These are phyloP conservation scores for Leptopilina boulardi DNA, from an alignment of 1,140 invertebrate genomes.

Conservation along the genomic window DNA sequence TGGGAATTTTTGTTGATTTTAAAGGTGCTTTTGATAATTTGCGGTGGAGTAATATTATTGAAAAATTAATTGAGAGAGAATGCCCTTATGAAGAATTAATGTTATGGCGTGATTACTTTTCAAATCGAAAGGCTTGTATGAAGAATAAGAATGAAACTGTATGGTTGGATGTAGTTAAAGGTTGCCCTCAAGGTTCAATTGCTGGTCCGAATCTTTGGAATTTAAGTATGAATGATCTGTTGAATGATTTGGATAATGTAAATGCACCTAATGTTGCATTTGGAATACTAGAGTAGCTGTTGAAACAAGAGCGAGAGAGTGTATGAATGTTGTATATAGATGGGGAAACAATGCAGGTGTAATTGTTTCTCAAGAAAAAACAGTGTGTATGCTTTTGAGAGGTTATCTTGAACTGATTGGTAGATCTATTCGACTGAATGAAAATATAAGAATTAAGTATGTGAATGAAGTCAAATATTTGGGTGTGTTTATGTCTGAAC, in stretches of 20 bases:
- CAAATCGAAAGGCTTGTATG: background rate
- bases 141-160: background rate
- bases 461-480: conserved; percentile 44
- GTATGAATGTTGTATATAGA: too few species aligned
- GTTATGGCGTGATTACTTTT: background rate
- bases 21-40: background rate
- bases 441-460: conserved; percentile 24
- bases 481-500: conserved; percentile 41
- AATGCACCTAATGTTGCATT: background rate
- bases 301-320: too few species aligned
- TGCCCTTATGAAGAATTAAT: background rate
- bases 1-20: background rate
- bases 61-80: background rate
- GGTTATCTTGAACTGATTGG: too few species aligned
- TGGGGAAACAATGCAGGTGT: too few species aligned
- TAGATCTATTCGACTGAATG: too few species aligned
- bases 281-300: background rate
- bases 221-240: conserved; percentile 52
- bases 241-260: conserved; percentile 4
- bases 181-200: conserved; percentile 51
- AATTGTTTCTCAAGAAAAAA: too few species aligned
- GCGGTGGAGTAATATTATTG: background rate
- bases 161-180: conserved; percentile 31
- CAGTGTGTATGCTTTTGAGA: too few species aligned
- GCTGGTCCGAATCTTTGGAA: conserved; percentile 57